Evolutionary conservation across 2,888 invertebrate species (phyloP), one percentile per base, ranked within the genome.

Genomic region (Lithophane semibrunnea): DNA sequence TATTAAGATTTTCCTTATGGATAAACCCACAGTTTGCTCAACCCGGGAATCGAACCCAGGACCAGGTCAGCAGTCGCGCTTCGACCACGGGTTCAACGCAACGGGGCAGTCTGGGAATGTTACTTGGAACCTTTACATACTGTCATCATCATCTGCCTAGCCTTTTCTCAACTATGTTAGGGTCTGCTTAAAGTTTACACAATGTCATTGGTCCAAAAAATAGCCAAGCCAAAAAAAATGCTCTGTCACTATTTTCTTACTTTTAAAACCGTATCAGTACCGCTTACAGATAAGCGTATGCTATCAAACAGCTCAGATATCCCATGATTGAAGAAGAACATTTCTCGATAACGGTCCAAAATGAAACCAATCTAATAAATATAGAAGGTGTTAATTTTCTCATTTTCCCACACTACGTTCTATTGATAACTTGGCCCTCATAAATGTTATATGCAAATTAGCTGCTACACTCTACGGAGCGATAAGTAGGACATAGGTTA

Each of bases 401-500:
- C 9, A 13, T 73, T 85, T 88, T 88, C 84, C 80, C 86, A 86
- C 88, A 87, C 78, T 80, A n/a, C n/a, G 47, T 3, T 54, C 69
- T 70, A 75, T 84, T 80, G 83, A 82, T 85, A 78, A 69, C 65
- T 75, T 47, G 37, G 37, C 16, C 63, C 67, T 74, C 69, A 82
- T 75, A 83, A 82, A 84, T 86, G 86, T 86, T 77, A 73, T 71
- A 89, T 84, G 89, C 88, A 83, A 83, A 88, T 88, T 79, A 77
- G 74, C 21, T 73, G 74, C 63, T 73, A 80, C 67, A 80, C 77
- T 83, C 84, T 64, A 29, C 24, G 29, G 18, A 7, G 10, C 61
- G 79, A 87, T 87, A 87, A 75, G 65, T 78, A 65, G 77, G 83
- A 88, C 88, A 86, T 80, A 88, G 85, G 85, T 88, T 86, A 88